Evolutionary conservation across 2,888 invertebrate species (phyloP).

Genomic region (Caenorhabditis sp.): DNA sequence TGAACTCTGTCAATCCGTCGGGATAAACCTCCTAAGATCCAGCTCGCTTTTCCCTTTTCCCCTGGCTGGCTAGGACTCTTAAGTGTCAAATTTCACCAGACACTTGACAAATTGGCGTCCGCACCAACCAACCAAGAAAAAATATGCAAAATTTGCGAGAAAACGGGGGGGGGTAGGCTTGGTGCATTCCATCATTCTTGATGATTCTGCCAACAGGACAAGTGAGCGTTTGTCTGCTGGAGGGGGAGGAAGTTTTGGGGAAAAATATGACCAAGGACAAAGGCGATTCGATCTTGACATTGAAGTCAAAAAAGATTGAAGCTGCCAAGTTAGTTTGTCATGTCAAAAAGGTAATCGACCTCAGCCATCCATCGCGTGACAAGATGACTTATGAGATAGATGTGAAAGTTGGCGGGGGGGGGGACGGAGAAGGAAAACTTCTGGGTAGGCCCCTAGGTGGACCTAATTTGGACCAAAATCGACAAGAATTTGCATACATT

Average conservation of each 20-base stretch:
- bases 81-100: conserved; percentile 6
- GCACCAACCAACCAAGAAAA: background rate
- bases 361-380: conserved; percentile 38
- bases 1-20: background rate
- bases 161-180: background rate
- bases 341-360: conserved; percentile 24
- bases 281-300: too few species aligned
- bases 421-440: too few species aligned
- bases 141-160: background rate
- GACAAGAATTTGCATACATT: conserved; percentile 43
- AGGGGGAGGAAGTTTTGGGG: too few species aligned
- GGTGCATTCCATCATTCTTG: background rate
- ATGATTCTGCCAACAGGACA: background rate
- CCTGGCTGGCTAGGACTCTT: too few species aligned
- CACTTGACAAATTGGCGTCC: background rate
- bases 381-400: background rate
- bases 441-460: too few species aligned
- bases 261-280: too few species aligned
- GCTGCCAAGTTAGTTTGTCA: too few species aligned
- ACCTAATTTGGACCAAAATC: background rate
- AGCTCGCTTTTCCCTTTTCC: too few species aligned
- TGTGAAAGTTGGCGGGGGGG: too few species aligned
- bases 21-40: too few species aligned
- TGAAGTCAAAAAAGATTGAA: too few species aligned
- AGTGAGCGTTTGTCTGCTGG: background rate